Evolutionary conservation across 2,888 invertebrate genomes (phyloP).

Genomic region (Alloplasta piceator): DNA sequence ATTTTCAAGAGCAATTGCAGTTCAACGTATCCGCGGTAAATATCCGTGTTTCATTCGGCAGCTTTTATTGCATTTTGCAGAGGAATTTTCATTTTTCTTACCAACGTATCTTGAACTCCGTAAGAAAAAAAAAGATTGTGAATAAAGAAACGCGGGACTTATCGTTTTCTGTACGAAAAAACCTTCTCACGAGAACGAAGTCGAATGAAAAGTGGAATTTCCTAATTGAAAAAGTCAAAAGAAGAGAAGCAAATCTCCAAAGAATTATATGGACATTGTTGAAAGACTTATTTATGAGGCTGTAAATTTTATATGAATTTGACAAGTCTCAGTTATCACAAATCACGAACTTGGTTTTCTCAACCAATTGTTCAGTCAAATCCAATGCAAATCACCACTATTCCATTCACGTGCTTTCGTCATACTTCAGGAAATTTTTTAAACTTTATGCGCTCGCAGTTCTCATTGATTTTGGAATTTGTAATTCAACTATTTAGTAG

Average conservation of each 20-base stretch:
- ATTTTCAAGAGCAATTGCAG: constrained; percentile 59
- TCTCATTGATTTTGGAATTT: no score
- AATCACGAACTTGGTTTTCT: background rate
- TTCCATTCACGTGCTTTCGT: no score
- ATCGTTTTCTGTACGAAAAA: background rate
- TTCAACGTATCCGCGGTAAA: constrained; percentile 31
- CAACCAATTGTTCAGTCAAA: background rate
- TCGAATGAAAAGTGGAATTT: background rate
- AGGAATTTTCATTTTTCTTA: background rate
- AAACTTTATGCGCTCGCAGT: no score
- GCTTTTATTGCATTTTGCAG: constrained; percentile 8
- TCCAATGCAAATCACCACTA: no score
- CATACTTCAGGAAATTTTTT: no score
- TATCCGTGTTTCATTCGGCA: constrained; percentile 4
- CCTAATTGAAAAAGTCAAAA: background rate
- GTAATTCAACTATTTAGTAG: no score
- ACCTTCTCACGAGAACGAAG: background rate
- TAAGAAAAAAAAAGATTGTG: background rate
- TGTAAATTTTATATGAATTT: background rate
- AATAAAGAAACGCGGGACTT: background rate
- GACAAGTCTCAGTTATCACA: background rate
- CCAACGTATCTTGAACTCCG: background rate
- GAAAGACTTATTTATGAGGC: background rate
- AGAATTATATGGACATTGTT: background rate
- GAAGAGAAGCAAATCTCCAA: background rate